Base-by-base conservation (phyloP, 2,888 invertebrate genomes). In the Tipula confusa region DNA sequence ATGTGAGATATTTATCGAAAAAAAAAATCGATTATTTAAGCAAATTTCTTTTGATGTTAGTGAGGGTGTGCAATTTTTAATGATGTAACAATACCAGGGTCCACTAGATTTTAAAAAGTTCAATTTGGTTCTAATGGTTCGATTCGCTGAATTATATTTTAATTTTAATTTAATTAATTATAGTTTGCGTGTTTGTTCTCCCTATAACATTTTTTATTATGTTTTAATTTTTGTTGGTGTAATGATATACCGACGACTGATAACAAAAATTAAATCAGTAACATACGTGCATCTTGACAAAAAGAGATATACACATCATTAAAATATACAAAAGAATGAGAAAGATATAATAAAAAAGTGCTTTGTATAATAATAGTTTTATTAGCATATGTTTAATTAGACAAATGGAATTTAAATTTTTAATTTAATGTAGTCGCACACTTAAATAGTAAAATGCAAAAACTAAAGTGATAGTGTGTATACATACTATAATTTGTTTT, bases 331-430 rank as follows among this genome's bases (percentile, higher is more conserved):
- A 31, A 31, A 31, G 31, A 3, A 31, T 1, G 64, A 18, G 24
- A 64, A 24, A 64, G 64, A 64, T 24, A 64, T 64, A 64, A 24
- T 64, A 24, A 64, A 24, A 64, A 64, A 43, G n/a, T 43, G 43
- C n/a, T 43, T 2, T 15, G 15, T 24, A 24, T 9, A 64, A 64
- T 64, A 64, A 64, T 15, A 6, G n/a, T 64, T 64, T 24, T 64
- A 64, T 64, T 64, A 64, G 64, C 64, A 24, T 64, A 64, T 64
- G 64, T 64, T 64, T 64, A 64, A 64, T 64, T 64, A 64, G 64
- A 64, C 64, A 64, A 64, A 64, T 64, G 64, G 64, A 64, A 64
- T 64, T 64, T 64, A 13, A 24, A 64, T 64, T 64, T 64, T 64
- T 24, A 24, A 13, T 64, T 2, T 64, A 64, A 64, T n/a, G n/a